A percentile compares a stretch with the other conserved stretches of the same genome.
phyloP scores from a whole-genome alignment of 2,797 vertebrate genomes.

The Chelonia mydas region DNA sequence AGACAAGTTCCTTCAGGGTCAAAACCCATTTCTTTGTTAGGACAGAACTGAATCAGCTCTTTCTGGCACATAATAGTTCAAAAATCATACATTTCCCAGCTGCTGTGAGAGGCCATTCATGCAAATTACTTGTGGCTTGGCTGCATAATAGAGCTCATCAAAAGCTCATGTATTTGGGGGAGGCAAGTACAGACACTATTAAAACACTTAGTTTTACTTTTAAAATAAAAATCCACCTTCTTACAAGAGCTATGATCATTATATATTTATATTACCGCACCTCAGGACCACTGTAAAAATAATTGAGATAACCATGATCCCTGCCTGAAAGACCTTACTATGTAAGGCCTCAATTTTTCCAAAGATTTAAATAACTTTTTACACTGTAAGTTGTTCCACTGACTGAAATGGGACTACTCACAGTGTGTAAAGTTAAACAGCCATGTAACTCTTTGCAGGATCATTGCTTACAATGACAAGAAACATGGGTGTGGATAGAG shows the following conservation, averaged over 20 bases:
- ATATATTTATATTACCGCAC: not conserved
- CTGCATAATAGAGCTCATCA: not conserved
- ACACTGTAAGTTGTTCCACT: not conserved
- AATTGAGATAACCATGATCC: not conserved
- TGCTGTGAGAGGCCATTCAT: conserved; percentile 46
- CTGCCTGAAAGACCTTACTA: not conserved
- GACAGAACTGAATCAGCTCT: conserved; percentile 52
- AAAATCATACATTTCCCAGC: conserved; percentile 8
- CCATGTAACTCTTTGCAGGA: not conserved
- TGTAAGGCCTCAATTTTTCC: not conserved
- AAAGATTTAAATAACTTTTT: not conserved
- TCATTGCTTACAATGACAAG: not conserved
- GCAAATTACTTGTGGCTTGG: conserved; percentile 1
- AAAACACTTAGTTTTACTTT: not conserved
- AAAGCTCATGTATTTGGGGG: not conserved
- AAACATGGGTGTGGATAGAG: not conserved
- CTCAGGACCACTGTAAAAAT: not conserved
- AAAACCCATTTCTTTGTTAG: conserved; percentile 54
- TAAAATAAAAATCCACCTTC: not conserved
- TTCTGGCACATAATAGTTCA: conserved; percentile 15
- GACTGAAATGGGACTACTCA: not conserved
- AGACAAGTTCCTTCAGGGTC: conserved; percentile 40
- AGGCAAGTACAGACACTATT: not conserved
- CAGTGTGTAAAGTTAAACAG: rapidly evolving
- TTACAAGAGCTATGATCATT: not conserved